Conservation (phyloP, 2,113 vertebrate species). For the Hypocryptadius cinnamomeus region DNA sequence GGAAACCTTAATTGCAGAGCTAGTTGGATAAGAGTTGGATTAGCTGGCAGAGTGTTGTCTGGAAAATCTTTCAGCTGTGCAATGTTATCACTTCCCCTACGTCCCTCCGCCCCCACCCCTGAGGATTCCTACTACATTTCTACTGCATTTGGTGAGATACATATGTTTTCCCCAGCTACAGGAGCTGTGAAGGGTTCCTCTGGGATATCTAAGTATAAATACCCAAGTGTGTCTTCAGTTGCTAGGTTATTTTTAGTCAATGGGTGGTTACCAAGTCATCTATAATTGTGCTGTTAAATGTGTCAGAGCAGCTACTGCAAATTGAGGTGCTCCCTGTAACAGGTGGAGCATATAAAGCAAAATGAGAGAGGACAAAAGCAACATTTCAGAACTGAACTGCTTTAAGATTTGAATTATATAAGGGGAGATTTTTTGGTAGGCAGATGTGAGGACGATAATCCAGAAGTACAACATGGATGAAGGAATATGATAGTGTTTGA, state of each 20-base stretch:
- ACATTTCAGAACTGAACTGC: not conserved
- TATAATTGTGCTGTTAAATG: constrained; percentile 55
- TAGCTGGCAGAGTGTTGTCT: constrained; percentile 45
- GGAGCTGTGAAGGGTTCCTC: constrained; percentile 57
- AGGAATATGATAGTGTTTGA: not conserved
- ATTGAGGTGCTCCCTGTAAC: constrained; percentile 16
- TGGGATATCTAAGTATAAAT: constrained; percentile 59
- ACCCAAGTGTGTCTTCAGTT: constrained; percentile 52
- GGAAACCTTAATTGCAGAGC: constrained; percentile 25
- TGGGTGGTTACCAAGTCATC: constrained; percentile 48
- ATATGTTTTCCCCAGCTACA: constrained; percentile 53
- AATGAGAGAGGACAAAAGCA: not conserved
- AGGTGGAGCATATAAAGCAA: not conserved
- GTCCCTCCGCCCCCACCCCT: not conserved
- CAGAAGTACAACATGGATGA: not conserved
- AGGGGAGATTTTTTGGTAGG: not conserved
- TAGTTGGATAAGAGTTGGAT: constrained; percentile 29
- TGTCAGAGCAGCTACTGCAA: constrained; percentile 45
- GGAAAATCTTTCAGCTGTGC: constrained; percentile 50
- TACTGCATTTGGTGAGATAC: constrained; percentile 48
- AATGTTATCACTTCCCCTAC: constrained; percentile 4
- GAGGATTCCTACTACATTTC: constrained; percentile 20
- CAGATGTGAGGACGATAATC: not conserved
- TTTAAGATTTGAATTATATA: not conserved
- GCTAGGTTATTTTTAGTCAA: constrained; percentile 61